phyloP scores from a whole-genome alignment of 1,140 invertebrate species.

The Drosophila sproati region DNA sequence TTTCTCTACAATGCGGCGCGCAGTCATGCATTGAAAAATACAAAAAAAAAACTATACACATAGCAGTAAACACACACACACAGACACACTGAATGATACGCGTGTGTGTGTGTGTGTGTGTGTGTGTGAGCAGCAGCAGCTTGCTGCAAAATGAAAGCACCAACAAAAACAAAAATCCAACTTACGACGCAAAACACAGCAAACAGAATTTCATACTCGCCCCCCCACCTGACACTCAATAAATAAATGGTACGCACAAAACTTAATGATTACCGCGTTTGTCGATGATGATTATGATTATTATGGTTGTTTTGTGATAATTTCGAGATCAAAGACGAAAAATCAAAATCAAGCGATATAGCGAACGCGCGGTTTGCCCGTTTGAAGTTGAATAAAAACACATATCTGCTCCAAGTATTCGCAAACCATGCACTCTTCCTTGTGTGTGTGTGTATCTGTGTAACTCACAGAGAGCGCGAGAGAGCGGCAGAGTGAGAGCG shows the following conservation, averaged over 20 bases:
- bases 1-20: constrained; percentile 64
- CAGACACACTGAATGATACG: constrained; percentile 17
- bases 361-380: constrained; percentile 56
- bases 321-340: constrained; percentile 50
- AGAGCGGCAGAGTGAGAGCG: constrained; percentile 20
- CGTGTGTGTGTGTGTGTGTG: constrained; percentile 26
- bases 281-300: background rate
- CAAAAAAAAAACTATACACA: constrained; percentile 43
- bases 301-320: constrained; percentile 26
- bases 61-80: constrained; percentile 55
- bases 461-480: constrained; percentile 13
- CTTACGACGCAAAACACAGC: constrained; percentile 48
- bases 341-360: constrained; percentile 54
- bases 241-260: constrained; percentile 5
- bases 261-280: constrained; percentile 3
- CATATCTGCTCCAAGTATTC: constrained; percentile 51
- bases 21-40: constrained; percentile 71
- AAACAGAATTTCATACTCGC: constrained; percentile 18
- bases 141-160: constrained; percentile 73
- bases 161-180: constrained; percentile 53
- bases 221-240: background rate
- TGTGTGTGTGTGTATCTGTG: constrained; percentile 53
- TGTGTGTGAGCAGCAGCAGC: constrained; percentile 44
- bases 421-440: constrained; percentile 37
- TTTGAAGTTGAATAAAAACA: constrained; percentile 56